Conservation (phyloP, 2,113 vertebrate genomes). For the Rostratula benghalensis region DNA sequence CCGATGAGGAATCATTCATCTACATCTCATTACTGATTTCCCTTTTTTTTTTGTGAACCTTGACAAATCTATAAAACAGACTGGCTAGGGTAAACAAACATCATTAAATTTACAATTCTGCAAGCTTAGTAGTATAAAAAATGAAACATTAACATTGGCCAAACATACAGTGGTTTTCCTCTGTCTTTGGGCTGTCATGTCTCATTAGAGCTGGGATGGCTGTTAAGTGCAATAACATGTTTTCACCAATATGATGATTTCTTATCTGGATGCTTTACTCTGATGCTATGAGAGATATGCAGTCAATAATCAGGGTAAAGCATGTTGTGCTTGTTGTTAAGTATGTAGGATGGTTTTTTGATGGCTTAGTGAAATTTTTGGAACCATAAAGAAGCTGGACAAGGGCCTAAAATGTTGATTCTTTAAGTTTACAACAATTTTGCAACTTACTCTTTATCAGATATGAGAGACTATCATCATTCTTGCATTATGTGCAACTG, state of each 20-base stretch:
- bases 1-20: background rate
- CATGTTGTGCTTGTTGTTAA: background rate
- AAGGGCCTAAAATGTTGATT: background rate
- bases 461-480: background rate
- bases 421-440: background rate
- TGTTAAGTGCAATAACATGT: background rate
- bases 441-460: background rate
- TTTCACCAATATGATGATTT: background rate
- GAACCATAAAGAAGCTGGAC: background rate
- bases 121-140: background rate
- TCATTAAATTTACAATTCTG: background rate
- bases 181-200: background rate
- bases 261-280: background rate
- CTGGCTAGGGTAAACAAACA: background rate
- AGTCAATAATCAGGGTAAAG: background rate
- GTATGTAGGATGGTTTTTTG: background rate
- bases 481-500: background rate
- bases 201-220: background rate
- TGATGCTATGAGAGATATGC: background rate
- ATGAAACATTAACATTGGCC: background rate
- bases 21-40: background rate
- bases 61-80: background rate
- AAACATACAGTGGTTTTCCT: background rate
- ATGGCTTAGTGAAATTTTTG: background rate
- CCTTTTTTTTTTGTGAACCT: background rate